Conservation (phyloP, 1,140 invertebrate species). For the Pemphigus obesinymphae region DNA sequence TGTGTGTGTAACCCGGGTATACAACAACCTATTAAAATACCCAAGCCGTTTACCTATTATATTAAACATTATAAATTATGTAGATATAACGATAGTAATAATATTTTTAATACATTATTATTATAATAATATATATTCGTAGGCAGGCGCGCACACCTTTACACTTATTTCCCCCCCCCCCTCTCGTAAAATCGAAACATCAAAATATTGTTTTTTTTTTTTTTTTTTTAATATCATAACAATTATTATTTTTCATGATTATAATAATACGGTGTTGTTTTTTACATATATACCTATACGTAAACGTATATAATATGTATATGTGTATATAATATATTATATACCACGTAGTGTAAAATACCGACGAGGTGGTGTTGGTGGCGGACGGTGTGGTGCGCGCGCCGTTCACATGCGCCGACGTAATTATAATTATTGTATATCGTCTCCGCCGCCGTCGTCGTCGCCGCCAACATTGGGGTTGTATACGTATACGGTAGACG, state of each 20-base stretch:
- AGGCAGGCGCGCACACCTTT: background rate
- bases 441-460: conserved; percentile 2
- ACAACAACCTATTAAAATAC: too few species aligned
- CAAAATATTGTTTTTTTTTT: conserved; percentile 15
- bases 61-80: too few species aligned
- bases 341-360: background rate
- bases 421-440: conserved; percentile 26
- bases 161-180: background rate
- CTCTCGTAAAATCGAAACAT: conserved; percentile 9
- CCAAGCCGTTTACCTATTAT: too few species aligned
- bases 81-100: background rate
- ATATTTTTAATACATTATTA: background rate
- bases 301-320: background rate
- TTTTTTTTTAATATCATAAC: too few species aligned
- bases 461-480: background rate
- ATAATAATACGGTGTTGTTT: background rate
- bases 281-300: background rate
- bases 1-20: too few species aligned
- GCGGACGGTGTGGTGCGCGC: background rate
- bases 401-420: conserved; percentile 20
- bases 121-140: too few species aligned
- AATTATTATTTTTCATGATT: background rate
- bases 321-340: background rate
- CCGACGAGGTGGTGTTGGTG: background rate
- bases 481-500: background rate